Percentiles rank a stretch among this genome's conserved stretches.
phyloP scores from a whole-genome alignment of 2,113 vertebrate species.

The Amia ocellicauda region DNA sequence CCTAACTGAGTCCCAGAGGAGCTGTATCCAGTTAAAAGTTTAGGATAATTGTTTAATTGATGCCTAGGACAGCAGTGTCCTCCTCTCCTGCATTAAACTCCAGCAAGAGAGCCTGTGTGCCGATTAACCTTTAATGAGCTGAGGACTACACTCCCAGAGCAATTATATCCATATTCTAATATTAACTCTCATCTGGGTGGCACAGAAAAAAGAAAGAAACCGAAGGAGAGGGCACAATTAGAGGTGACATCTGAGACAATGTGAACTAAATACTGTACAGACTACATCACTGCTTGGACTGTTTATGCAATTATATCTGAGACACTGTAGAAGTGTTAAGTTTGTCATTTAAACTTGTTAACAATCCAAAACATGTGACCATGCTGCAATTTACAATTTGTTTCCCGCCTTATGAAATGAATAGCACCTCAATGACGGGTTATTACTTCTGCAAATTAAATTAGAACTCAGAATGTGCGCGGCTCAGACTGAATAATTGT shows the following conservation, averaged over 20 bases:
- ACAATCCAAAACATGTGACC: too few species aligned
- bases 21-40: neutral
- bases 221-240: slow-evolving; percentile 1
- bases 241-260: slow-evolving; percentile 26
- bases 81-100: slow-evolving; percentile 29
- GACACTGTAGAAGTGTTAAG: too few species aligned
- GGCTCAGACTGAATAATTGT: too few species aligned
- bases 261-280: slow-evolving; percentile 6
- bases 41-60: slow-evolving; percentile 22
- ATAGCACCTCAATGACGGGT: too few species aligned
- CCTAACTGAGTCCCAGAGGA: too few species aligned
- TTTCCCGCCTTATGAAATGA: too few species aligned
- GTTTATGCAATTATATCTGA: too few species aligned
- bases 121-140: slow-evolving; percentile 40
- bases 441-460: too few species aligned
- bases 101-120: slow-evolving; percentile 16
- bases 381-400: too few species aligned
- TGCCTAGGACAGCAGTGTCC: slow-evolving; percentile 17
- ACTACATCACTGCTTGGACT: too few species aligned
- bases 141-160: slow-evolving; percentile 26
- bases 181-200: slow-evolving; percentile 25
- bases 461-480: too few species aligned
- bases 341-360: too few species aligned
- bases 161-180: slow-evolving; percentile 40
- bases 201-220: neutral